Evolutionary conservation across 2,113 vertebrate species (phyloP), one percentile per base, ranked within the genome.

Genomic region (Tyrannus savana): DNA sequence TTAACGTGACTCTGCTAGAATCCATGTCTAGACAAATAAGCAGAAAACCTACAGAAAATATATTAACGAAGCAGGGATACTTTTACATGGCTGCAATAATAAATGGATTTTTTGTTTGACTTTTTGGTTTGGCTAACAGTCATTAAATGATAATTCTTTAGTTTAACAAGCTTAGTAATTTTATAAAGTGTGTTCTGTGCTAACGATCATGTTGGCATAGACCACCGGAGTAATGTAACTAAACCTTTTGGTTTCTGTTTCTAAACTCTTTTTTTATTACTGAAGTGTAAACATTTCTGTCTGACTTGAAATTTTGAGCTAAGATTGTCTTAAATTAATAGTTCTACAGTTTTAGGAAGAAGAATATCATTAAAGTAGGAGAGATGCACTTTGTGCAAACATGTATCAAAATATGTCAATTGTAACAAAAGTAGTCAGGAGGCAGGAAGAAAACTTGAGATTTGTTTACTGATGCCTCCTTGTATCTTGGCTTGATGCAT

Each of bases 91-190:
- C 46, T 92, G 30, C 0, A 17, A n/a, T 87, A 88, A 84, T 60
- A 73, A 53, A 82, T 42, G 4, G 17, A 19, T 56, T 56, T 74
- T 84, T 72, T 72, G 67, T 77, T 96, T 58, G 28, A 53, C 63
- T 92, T 52, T 37, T 88, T 80, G 39, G 25, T 52, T 63, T 74
- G 41, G 12, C 72, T 71, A 92, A n/a, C 35, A 94, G 67, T 72
- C 47, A 64, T 93, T 97, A 87, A 87, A 78, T 95, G 25, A 44
- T 81, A 91, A 42, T 73, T 71, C 53, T 91, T 58, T 87, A 95
- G 90, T 95, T 94, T 58, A 75, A 30, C 47, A 67, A 56, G 60
- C 16, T 75, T 80, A 35, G 33, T 85, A 67, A 56, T 91, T 96
- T 95, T 90, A 83, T 95, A 53, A 77, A 93, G 58, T 67, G 3